Base-by-base conservation (phyloP, 2,888 invertebrate genomes). In the Clanis bilineata region DNA sequence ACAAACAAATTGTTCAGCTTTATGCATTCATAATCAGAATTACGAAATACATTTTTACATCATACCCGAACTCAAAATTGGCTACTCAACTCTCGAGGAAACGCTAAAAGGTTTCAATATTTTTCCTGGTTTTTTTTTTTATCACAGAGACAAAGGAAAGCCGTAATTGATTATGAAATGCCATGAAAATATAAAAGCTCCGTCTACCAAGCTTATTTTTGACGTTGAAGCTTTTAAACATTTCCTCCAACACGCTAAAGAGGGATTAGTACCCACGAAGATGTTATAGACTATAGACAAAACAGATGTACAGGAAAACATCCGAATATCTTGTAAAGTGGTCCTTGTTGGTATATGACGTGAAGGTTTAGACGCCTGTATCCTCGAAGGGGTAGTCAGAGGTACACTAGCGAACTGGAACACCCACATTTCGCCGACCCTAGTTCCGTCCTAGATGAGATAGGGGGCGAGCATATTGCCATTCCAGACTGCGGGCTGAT, bases 121-220 rank as follows among this genome's bases (percentile, higher is more conserved):
- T 32, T 51, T 51, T 32, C 28, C 45, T 12, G 32, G 32, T 32
- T 51, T 51, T 32, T 32, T 18, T 51, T 51, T 18, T 1, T 18
- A 51, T 51, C 18, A 32, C 18, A 1, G 10, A 32, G 18, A 32
- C 32, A 18, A 18, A 4, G 51, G 18, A 32, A 10, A 28, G 22
- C 9, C 32, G 32, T 51, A 51, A 51, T 51, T 51, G 51, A 51
- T 51, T 51, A 32, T 10, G 51, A 51, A 51, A 51, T 51, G 32
- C 12, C 15, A 15, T 18, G 18, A 51, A 32, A 51, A 51, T 32
- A 51, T 51, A 51, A 51, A 51, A 18, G 18, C 44, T 44, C 4
- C 12, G 10, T 12, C 51, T 3, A 28, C 32, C 51, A 32, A 32
- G 3, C 32, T 28, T 32, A 51, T 18, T 10, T 51, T 51, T 51